A percentile compares a stretch with the other conserved stretches of the same genome.
phyloP scores from a whole-genome alignment of 2,113 vertebrate species.

The Mirounga angustirostris region DNA sequence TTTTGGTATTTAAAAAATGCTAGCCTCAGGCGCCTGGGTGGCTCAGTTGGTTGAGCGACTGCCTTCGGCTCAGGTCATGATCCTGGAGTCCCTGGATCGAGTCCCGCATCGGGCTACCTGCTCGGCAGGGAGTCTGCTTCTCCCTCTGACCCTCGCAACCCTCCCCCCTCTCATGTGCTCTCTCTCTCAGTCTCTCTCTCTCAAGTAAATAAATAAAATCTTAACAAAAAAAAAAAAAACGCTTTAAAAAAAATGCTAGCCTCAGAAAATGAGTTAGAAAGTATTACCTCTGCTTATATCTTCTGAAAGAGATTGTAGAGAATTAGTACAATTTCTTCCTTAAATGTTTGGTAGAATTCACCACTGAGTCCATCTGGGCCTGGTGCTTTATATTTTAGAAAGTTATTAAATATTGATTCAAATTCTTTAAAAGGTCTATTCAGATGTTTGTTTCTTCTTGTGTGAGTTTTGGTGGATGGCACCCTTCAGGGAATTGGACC shows the following conservation, averaged over 20 bases:
- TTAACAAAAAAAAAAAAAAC: no score
- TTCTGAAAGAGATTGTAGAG: not conserved
- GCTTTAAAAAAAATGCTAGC: not conserved
- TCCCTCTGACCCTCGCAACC: no score
- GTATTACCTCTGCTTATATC: not conserved
- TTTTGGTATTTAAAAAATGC: not conserved
- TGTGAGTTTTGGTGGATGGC: not conserved
- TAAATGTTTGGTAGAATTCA: constrained; percentile 20
- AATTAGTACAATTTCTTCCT: not conserved
- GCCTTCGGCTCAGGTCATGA: no score
- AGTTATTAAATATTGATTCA: not conserved
- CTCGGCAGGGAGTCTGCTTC: no score
- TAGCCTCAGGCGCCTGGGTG: no score
- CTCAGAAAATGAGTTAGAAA: not conserved
- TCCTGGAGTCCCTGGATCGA: no score
- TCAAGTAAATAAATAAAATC: no score
- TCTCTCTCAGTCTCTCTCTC: no score
- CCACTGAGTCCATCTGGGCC: not conserved
- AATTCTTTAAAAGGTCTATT: not conserved
- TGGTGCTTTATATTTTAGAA: not conserved
- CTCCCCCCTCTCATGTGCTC: no score
- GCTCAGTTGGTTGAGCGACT: no score
- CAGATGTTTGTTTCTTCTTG: not conserved
- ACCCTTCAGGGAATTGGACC: not conserved
- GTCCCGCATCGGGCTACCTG: no score